Base-by-base conservation (phyloP, 2,888 invertebrate genomes). In the Pseudococcus longispinus region DNA sequence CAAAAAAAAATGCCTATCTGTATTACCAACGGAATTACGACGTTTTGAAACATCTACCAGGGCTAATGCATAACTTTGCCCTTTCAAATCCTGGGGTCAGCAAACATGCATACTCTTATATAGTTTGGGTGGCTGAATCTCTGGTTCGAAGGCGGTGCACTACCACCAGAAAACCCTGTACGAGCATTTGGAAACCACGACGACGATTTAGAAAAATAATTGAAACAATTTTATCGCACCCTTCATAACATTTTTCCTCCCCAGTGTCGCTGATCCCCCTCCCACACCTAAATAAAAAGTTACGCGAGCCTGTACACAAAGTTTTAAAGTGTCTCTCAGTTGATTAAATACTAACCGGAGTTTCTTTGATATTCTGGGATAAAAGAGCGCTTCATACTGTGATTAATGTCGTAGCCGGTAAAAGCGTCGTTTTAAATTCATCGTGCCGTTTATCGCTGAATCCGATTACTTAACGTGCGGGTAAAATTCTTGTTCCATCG, bases 321-420 rank as follows among this genome's bases (percentile, higher is more conserved):
- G 74, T 74, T 74, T 74, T 37, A 74, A 74, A 74, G 74, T 74
- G 74, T 74, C 74, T 74, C 74, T 74, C 74, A 74, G 74, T 74
- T 74, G 74, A 74, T 74, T 74, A 74, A 74, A 74, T 74, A 74
- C 74, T 74, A 74, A 74, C 26, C 32, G 37, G 32, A 74, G 74
- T 74, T 74, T 74, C 74, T 74, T 74, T 74, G 74, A 74, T 74
- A 74, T 74, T 65, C 74, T 32, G 32, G 74, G 74, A 74, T 74
- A 74, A 74, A 74, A 74, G 74, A 74, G 74, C 74, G 74, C 74
- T 74, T 74, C 74, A 74, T 74, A 74, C 74, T 74, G 74, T 74
- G 74, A 74, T 74, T 32, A 74, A 74, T 74, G 74, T 74, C 74
- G 74, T 74, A 74, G 29, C 74, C 32, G 37, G 74, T 74, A 74